phyloP scores from a whole-genome alignment of 2,888 invertebrate species.

The Catocala fraxini region DNA sequence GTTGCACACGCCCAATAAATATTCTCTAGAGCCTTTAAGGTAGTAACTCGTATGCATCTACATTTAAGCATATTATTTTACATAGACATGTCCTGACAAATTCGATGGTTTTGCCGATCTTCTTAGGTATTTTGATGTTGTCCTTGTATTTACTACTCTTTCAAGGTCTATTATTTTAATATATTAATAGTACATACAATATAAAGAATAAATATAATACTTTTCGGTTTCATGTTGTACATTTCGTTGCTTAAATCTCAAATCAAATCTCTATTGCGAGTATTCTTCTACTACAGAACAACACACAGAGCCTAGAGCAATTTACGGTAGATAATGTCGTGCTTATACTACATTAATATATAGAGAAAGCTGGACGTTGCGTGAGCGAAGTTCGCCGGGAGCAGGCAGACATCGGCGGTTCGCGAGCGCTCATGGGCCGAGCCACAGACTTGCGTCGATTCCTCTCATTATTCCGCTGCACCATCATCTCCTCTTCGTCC shows the following conservation, averaged over 20 bases:
- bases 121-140: too few species aligned
- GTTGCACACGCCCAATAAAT: too few species aligned
- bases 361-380: slow-evolving; percentile 80
- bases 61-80: not conserved
- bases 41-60: too few species aligned
- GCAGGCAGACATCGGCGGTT: slow-evolving; percentile 67
- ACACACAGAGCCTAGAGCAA: slow-evolving; percentile 36
- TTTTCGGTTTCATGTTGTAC: not conserved
- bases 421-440: slow-evolving; percentile 74
- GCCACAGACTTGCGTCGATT: slow-evolving; percentile 69
- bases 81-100: too few species aligned
- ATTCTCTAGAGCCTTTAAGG: too few species aligned
- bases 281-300: slow-evolving; percentile 27
- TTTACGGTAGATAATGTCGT: not conserved
- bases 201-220: too few species aligned
- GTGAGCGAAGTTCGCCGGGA: slow-evolving; percentile 73
- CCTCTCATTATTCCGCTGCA: slow-evolving; percentile 68
- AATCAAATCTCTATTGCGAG: slow-evolving; percentile 13
- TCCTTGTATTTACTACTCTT: too few species aligned
- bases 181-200: too few species aligned
- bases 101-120: too few species aligned
- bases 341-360: slow-evolving; percentile 62
- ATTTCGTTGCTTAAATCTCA: slow-evolving; percentile 6
- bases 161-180: too few species aligned
- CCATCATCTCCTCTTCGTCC: slow-evolving; percentile 65